Base-by-base conservation (phyloP, 1,140 invertebrate genomes). In the Zophobas atratus region DNA sequence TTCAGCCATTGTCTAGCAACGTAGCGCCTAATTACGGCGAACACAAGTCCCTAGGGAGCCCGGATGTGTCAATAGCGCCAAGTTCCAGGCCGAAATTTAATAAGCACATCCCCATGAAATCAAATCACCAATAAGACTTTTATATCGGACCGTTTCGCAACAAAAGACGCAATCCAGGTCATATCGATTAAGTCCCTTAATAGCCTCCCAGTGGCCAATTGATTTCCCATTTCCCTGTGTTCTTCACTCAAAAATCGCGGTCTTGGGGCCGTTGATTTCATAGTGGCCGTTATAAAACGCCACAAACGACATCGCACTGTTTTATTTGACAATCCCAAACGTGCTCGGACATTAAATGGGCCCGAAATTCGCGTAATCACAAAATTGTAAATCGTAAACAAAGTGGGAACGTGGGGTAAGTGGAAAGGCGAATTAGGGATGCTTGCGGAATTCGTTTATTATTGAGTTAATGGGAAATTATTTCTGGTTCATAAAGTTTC, bases 401-500 rank as follows among this genome's bases (percentile, higher is more conserved):
- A 51, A 51, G n/a, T 6, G 49, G 49, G 3, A 46, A 51, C 49
- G 2, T 63, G 32, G 35, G 36, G 32, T 63, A 63, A 36, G 55
- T 35, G 55, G 32, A 39, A 8, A 38, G 35, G 35, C 4, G 36
- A 63, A 63, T 63, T 63, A 39, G 20, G 35, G 36, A 6, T 60
- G 35, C 56, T 56, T 8, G 34, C 57, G 34, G 36, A 39, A 39
- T 36, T 39, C 57, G 36, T 41, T 63, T 67, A 43, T 67, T 67
- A 51, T 57, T 35, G 35, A 67, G 20, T 43, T 63, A 35, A 63
- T 63, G 57, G 5, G 57, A 20, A 51, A 63, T 63, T 38, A 67
- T 67, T 67, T 67, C 60, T 67, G 60, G 36, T 2, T 20, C 60
- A 67, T 67, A 63, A 63, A 63, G 39, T 63, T 39, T 67, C 35